Base-by-base conservation (phyloP, 2,797 vertebrate species). In the Rhinophrynus dorsalis region DNA sequence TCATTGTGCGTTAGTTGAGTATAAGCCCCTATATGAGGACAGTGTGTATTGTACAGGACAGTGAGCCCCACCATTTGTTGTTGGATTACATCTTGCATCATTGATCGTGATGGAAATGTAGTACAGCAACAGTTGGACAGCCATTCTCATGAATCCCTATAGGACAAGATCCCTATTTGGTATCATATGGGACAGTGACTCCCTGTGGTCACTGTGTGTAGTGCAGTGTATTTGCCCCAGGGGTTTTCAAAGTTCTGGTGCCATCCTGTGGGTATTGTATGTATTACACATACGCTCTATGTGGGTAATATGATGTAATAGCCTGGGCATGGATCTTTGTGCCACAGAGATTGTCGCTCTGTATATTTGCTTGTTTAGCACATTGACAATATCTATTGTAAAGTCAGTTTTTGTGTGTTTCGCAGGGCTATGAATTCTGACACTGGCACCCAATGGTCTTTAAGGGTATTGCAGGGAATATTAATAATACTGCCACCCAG, bases 401-500 rank as follows among this genome's bases (percentile, higher is more conserved):
- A n/a, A n/a, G n/a, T n/a, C n/a, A n/a, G n/a, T n/a, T n/a, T n/a
- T n/a, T n/a, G n/a, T n/a, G n/a, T n/a, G n/a, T n/a, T n/a, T n/a
- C n/a, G n/a, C n/a, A n/a, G n/a, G n/a, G n/a, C n/a, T n/a, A n/a
- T n/a, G n/a, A n/a, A n/a, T n/a, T n/a, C 20, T n/a, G 45, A 7
- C 7, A 27, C 15, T 35, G 52, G 27, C 47, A 38, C 47, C 45
- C 18, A 26, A 21, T 52, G 61, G 61, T 29, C 61, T 38, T 47
- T 18, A 15, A 13, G 45, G 26, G 61, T 11, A 52, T 33, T 52
- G 33, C 61, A 40, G 33, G 18, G 20, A 33, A 29, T 44, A 44
- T n/a, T n/a, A 11, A 42, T 71, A 72, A 72, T 64, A 72, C 68
- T 71, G 68, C 42, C 66, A 63, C 38, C 24, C 24, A n/a, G 37